phyloP scores from a whole-genome alignment of 2,797 vertebrate genomes.

The Argyrosomus regius region DNA sequence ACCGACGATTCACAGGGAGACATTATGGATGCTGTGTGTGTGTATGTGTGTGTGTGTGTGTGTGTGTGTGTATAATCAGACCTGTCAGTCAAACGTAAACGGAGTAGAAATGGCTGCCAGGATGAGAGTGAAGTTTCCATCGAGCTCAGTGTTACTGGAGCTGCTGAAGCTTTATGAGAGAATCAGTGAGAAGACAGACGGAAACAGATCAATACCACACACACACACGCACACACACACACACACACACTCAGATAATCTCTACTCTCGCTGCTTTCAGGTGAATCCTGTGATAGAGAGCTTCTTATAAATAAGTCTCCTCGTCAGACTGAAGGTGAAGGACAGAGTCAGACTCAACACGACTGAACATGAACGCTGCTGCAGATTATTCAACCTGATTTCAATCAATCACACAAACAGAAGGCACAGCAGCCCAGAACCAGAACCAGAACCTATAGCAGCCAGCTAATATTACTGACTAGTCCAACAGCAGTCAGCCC shows the following conservation, averaged over 20 bases:
- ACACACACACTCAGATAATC: constrained; percentile 16
- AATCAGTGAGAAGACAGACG: constrained; percentile 54
- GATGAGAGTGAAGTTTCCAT: constrained; percentile 47
- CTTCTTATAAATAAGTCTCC: constrained; percentile 35
- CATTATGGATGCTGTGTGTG: background rate
- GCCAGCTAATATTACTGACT: too few species aligned
- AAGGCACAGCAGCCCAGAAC: too few species aligned
- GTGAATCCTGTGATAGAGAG: constrained; percentile 1
- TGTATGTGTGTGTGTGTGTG: background rate
- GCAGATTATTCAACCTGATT: too few species aligned
- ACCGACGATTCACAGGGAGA: background rate
- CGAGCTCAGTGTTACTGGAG: constrained; percentile 45
- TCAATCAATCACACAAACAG: too few species aligned
- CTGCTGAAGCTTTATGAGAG: constrained; percentile 54
- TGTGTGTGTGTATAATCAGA: constrained; percentile 22
- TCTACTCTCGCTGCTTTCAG: background rate
- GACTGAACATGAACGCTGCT: too few species aligned
- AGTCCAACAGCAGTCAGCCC: too few species aligned
- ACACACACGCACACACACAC: constrained; percentile 16
- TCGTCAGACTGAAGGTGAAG: constrained; percentile 5
- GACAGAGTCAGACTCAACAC: background rate
- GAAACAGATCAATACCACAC: constrained; percentile 63
- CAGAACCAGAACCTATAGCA: too few species aligned
- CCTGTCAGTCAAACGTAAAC: constrained; percentile 52
- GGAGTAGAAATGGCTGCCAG: constrained; percentile 37